Evolutionary conservation across 2,888 invertebrate genomes (phyloP).

Genomic region (Noctua fimbriata): DNA sequence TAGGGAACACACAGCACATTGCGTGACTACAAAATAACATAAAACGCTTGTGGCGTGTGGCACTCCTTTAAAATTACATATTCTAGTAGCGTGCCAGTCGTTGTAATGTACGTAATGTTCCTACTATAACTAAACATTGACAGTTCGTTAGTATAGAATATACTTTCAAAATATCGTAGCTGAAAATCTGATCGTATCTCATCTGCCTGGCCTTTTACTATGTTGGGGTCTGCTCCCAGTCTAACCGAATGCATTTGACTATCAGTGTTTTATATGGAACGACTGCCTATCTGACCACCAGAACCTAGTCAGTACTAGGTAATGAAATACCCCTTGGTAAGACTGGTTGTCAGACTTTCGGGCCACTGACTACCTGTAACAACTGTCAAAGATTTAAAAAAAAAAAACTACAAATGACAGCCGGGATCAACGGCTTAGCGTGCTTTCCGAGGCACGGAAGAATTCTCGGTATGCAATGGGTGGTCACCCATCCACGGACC

Average conservation of each 20-base stretch:
- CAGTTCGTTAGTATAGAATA: constrained; percentile 23
- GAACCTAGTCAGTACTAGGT: neutral
- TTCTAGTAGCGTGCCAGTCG: constrained; percentile 16
- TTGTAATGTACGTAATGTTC: neutral
- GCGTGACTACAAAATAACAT: constrained; percentile 37
- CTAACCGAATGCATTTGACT: neutral
- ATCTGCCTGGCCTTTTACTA: neutral
- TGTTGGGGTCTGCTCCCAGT: neutral
- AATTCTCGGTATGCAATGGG: too few species aligned
- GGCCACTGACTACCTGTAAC: neutral
- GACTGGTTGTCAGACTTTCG: neutral
- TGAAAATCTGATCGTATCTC: neutral
- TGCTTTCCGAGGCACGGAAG: neutral
- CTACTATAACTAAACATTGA: constrained; percentile 14
- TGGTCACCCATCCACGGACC: too few species aligned
- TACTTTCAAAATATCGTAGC: neutral
- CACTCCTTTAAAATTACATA: constrained; percentile 45
- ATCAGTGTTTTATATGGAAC: neutral
- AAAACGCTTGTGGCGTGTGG: constrained; percentile 13
- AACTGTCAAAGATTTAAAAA: neutral
- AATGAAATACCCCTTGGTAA: neutral
- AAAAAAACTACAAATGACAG: neutral
- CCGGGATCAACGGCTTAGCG: neutral
- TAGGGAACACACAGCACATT: neutral
- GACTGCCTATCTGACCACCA: neutral